phyloP scores from a whole-genome alignment of 2,888 invertebrate genomes.

The Heliconius hortense region DNA sequence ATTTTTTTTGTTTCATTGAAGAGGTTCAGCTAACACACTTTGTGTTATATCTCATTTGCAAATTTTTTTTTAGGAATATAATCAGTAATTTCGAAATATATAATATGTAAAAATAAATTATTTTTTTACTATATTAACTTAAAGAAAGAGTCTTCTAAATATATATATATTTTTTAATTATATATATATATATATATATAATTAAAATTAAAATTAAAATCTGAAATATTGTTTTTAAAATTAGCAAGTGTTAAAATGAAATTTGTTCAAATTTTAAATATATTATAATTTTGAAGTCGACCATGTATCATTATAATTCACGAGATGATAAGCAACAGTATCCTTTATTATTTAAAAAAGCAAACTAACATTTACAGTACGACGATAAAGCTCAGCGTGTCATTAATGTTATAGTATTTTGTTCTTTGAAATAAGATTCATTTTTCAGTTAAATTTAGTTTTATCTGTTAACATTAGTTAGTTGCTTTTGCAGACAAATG shows the following conservation, averaged over 20 bases:
- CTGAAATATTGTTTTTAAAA: too few species aligned
- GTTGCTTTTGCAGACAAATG: background rate
- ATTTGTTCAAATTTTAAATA: background rate
- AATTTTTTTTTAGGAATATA: background rate
- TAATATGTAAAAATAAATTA: background rate
- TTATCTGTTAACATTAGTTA: slow-evolving; percentile 10
- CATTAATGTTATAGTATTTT: slow-evolving; percentile 46
- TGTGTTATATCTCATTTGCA: slow-evolving; percentile 4
- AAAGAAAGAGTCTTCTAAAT: too few species aligned
- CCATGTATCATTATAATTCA: slow-evolving; percentile 21
- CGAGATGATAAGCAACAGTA: slow-evolving; percentile 26
- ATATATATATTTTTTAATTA: too few species aligned
- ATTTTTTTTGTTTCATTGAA: background rate
- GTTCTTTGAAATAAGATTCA: slow-evolving; percentile 4
- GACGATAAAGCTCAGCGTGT: background rate
- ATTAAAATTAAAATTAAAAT: too few species aligned
- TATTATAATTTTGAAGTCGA: background rate
- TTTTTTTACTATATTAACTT: too few species aligned
- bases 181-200: too few species aligned
- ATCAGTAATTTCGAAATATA: background rate
- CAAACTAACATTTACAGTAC: slow-evolving; percentile 20
- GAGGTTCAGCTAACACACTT: background rate
- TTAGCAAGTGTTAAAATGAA: too few species aligned
- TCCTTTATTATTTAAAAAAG: slow-evolving; percentile 29
- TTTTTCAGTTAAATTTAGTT: slow-evolving; percentile 4